Percentiles rank a stretch among this genome's conserved stretches.
Evolutionary conservation across 2,113 vertebrate species (phyloP).

Genomic region (Atherinomorus stipes): DNA sequence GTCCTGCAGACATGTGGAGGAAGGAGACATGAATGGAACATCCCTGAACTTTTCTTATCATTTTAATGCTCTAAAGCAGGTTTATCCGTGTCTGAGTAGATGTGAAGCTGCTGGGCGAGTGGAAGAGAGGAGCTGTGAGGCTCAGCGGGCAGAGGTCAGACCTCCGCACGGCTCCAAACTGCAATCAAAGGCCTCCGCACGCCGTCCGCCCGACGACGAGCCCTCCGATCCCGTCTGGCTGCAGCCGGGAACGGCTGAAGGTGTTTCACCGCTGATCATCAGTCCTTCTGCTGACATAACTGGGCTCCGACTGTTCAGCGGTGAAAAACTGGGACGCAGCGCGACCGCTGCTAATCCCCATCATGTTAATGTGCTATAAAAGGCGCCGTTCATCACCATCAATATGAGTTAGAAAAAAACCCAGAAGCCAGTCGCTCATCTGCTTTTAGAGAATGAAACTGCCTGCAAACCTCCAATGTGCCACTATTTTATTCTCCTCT

Average conservation of each 20-base stretch:
- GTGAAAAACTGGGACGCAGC: conserved; percentile 43
- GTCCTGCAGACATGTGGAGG: background rate
- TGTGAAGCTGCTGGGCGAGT: conserved; percentile 29
- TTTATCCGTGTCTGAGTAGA: conserved; percentile 17
- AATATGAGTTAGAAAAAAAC: conserved; percentile 15
- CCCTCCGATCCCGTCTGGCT: conserved; percentile 12
- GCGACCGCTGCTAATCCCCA: conserved; percentile 14
- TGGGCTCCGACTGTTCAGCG: conserved; percentile 22
- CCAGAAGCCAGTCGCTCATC: background rate
- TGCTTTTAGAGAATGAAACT: conserved; percentile 18
- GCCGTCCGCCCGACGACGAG: too few relatives aligned
- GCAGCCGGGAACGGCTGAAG: background rate
- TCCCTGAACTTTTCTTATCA: background rate
- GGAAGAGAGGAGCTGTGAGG: conserved; percentile 20
- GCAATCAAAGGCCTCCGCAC: conserved; percentile 55
- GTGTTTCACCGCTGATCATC: conserved; percentile 22
- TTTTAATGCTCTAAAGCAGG: background rate
- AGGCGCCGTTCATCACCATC: conserved; percentile 23
- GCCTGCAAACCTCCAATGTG: conserved; percentile 18
- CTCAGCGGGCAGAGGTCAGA: conserved; percentile 14
- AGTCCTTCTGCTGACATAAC: conserved; percentile 36
- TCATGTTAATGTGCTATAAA: conserved; percentile 10
- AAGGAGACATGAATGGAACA: background rate
- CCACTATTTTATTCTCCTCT: conserved; percentile 34
- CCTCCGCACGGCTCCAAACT: conserved; percentile 15